Evolutionary conservation across 2,888 invertebrate species (phyloP), one percentile per base, ranked within the genome.

Genomic region (Leptopilina syphax): DNA sequence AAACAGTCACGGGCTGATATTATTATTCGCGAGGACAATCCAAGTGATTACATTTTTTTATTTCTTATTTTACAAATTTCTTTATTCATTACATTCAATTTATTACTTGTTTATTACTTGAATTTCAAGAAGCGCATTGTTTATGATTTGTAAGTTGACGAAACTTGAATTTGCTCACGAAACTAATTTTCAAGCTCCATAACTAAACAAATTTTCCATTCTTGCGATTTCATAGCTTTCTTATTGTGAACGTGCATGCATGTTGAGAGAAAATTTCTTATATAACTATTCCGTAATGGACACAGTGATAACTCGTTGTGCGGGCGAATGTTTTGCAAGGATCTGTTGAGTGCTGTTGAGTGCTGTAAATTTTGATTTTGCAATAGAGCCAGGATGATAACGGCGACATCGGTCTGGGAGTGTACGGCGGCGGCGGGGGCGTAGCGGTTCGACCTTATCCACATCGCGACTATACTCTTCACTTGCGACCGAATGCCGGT

Each of bases 381-480:
- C 50, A 9, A 79, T 79, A 79, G 82, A 84, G 85, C 79, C 81
- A 88, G 85, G 85, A 85, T 81, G 82, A 81, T 83, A 83, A 67
- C 24, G 82, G 83, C n/a, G 87, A 85, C 13, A 88, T 88, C 76
- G 84, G 84, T 73, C 65, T 5, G 34, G 85, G 85, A 77, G 85
- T 85, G 66, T 89, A 87, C 80, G 81, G 81, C 18, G 18, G 18
- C 18, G 18, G 18, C 50, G 89, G 88, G 65, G 89, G 87, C 77
- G 78, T 83, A 7, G 87, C 86, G 50, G 83, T 83, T 8, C 88
- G 87, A 67, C 88, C 88, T 24, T 86, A 90, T 79, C 86, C 89
- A 79, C 89, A 90, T 81, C 89, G 89, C 18, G 91, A 90, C 80
- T 90, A 90, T 81, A 89, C 88, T 68, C 86, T 89, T 77, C 89